phyloP scores from a whole-genome alignment of 1,140 invertebrate species.

The Hydropsyche tenuis region DNA sequence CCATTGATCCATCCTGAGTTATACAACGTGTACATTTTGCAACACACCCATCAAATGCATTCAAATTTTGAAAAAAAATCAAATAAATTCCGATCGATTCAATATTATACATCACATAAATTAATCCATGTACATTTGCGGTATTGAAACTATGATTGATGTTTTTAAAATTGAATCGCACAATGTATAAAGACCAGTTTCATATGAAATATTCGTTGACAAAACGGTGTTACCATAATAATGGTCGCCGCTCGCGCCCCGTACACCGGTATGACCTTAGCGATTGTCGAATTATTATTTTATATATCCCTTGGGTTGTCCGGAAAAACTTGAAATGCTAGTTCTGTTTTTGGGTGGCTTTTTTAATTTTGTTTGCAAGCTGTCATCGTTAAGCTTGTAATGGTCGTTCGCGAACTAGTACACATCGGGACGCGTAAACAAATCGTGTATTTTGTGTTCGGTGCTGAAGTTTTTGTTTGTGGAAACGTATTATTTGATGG shows the following conservation, averaged over 20 bases:
- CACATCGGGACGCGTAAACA: too few species aligned
- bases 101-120: too few species aligned
- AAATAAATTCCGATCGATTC: too few species aligned
- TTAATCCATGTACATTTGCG: too few species aligned
- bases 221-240: constrained; percentile 37
- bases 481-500: too few species aligned
- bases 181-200: background rate
- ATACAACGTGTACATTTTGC: too few species aligned
- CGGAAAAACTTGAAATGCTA: background rate
- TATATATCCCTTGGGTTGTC: background rate
- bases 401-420: background rate
- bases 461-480: too few species aligned
- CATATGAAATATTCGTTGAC: constrained; percentile 7
- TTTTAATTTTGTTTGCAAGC: constrained; percentile 36
- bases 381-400: constrained; percentile 36
- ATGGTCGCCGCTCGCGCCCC: constrained; percentile 32
- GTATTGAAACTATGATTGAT: constrained; percentile 24
- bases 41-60: too few species aligned
- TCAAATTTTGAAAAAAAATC: too few species aligned
- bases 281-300: constrained; percentile 34
- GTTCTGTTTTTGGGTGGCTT: background rate
- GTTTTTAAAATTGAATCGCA: constrained; percentile 14
- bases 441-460: too few species aligned
- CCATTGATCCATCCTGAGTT: too few species aligned
- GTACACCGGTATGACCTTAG: constrained; percentile 4